These are phyloP conservation scores for Elgaria multicarinata DNA, from an alignment of 2,113 vertebrate species.

Conservation along the genomic window DNA sequence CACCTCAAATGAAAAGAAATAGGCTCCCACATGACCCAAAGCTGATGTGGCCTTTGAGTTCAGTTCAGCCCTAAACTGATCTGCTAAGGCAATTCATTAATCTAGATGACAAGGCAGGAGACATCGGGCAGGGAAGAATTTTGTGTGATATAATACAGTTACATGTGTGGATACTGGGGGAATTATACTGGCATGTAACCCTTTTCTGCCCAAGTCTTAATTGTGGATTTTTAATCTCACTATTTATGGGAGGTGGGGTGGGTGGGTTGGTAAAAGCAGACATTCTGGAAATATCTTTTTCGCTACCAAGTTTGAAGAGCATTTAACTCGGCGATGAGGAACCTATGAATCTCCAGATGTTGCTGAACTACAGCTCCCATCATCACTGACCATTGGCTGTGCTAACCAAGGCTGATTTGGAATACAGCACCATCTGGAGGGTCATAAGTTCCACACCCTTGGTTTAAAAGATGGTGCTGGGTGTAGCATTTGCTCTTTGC, in stretches of 20 bases:
- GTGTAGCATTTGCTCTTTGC: background rate
- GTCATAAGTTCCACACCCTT: too few relatives aligned
- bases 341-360: too few relatives aligned
- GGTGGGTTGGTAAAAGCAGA: background rate
- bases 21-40: constrained; percentile 55
- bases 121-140: constrained; percentile 67
- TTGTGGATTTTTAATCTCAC: constrained; percentile 48
- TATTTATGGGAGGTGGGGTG: constrained; percentile 41
- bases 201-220: constrained; percentile 47
- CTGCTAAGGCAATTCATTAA: constrained; percentile 60
- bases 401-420: too few relatives aligned
- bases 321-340: too few relatives aligned
- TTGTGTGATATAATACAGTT: constrained; percentile 66
- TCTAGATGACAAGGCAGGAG: constrained; percentile 61
- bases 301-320: background rate
- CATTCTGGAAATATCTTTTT: background rate
- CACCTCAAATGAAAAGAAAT: constrained; percentile 58
- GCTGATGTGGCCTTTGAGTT: constrained; percentile 24
- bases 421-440: too few relatives aligned
- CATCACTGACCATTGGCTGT: too few relatives aligned
- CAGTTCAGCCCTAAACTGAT: constrained; percentile 40
- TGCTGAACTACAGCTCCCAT: too few relatives aligned
- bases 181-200: constrained; percentile 43
- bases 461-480: background rate
- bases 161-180: constrained; percentile 60